Percentiles rank a stretch among this genome's conserved stretches.
Evolutionary conservation across 2,888 invertebrate species (phyloP).

Genomic region (Tenthredo livida): DNA sequence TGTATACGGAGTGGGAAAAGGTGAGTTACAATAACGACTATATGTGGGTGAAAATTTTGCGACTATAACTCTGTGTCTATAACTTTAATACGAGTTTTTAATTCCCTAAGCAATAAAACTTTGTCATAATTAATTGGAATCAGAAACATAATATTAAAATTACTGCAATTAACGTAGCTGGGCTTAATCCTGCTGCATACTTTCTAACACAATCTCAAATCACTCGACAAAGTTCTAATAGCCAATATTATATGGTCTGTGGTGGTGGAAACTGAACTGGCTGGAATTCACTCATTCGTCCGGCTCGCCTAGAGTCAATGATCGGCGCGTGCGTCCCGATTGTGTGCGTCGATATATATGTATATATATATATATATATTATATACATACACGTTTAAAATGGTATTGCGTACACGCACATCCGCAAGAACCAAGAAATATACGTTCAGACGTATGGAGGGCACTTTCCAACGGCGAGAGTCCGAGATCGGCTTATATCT

Average conservation of each 20-base stretch:
- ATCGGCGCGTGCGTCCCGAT: conserved; percentile 53
- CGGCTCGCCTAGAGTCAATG: conserved; percentile 50
- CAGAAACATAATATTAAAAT: background rate
- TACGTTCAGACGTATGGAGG: conserved; percentile 64
- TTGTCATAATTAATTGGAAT: background rate
- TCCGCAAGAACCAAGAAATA: conserved; percentile 57
- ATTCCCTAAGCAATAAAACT: background rate
- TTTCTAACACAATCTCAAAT: background rate
- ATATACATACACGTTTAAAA: background rate
- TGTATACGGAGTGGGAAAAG: conserved; percentile 75
- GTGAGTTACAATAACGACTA: conserved; percentile 62
- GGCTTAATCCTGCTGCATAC: background rate
- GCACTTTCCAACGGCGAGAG: conserved; percentile 65
- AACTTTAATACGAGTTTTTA: background rate
- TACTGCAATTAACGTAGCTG: background rate
- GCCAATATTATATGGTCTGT: background rate
- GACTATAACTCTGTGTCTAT: background rate
- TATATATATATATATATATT: background rate
- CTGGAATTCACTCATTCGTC: conserved; percentile 45
- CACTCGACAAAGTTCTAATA: conserved; percentile 18
- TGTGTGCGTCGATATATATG: conserved; percentile 40
- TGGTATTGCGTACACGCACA: conserved; percentile 51
- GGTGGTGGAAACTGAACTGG: conserved; percentile 10
- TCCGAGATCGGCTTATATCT: conserved; percentile 21
- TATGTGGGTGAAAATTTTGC: background rate